These are phyloP conservation scores for Idaea straminata DNA, from an alignment of 2,888 invertebrate genomes.

Conservation along the genomic window DNA sequence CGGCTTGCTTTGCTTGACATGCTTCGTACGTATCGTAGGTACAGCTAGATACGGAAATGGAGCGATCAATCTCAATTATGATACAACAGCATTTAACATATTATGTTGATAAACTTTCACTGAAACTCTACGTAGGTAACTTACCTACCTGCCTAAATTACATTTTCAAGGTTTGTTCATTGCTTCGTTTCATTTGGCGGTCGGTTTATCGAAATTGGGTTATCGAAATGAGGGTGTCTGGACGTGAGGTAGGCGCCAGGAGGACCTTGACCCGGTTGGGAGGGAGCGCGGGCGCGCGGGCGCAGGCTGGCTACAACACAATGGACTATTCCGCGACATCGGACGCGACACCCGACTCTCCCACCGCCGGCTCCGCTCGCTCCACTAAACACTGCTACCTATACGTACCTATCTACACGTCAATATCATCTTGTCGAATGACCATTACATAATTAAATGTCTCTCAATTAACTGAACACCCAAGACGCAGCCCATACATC, in stretches of 20 bases:
- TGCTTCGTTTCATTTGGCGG: conserved; percentile 16
- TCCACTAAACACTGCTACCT: neutral
- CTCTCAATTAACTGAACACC: no score
- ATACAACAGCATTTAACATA: neutral
- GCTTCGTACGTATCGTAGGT: conserved; percentile 6
- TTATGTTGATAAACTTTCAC: neutral
- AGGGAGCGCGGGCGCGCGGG: conserved; percentile 35
- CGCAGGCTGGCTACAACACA: conserved; percentile 46
- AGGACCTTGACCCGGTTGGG: conserved; percentile 67
- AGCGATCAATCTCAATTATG: neutral
- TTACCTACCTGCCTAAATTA: neutral
- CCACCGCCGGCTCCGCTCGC: conserved; percentile 26
- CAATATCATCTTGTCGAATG: neutral
- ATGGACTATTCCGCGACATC: conserved; percentile 69
- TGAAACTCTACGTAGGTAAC: neutral
- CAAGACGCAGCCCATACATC: conserved; percentile 10
- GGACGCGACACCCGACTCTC: conserved; percentile 53
- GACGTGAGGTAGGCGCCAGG: conserved; percentile 65
- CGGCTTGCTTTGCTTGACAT: neutral
- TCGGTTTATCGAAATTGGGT: conserved; percentile 36
- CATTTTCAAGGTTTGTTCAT: conserved; percentile 4
- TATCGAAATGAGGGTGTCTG: conserved; percentile 43
- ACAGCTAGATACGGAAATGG: neutral
- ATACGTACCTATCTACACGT: neutral
- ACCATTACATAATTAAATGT: neutral